Conservation (phyloP, 2,888 invertebrate genomes). For the Teleiodes luculella region DNA sequence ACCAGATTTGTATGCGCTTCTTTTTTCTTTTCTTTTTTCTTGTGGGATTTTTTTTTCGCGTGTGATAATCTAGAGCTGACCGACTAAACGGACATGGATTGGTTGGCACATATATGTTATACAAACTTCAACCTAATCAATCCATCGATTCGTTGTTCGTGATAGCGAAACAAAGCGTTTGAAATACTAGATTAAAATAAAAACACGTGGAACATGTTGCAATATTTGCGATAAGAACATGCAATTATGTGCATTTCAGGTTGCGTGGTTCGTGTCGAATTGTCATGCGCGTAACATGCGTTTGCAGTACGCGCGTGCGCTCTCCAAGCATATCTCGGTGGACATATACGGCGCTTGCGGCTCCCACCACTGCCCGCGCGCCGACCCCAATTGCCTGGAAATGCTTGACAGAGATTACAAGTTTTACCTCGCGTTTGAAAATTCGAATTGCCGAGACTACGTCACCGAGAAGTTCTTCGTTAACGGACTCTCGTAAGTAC, state of each 20-base stretch:
- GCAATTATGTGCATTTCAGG: constrained; percentile 61
- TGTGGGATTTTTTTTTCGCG: too few species aligned
- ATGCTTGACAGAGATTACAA: constrained; percentile 95
- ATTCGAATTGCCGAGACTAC: constrained; percentile 97
- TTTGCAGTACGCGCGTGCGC: constrained; percentile 90
- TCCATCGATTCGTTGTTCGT: too few species aligned
- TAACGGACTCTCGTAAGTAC: constrained; percentile 90
- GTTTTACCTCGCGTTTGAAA: constrained; percentile 98
- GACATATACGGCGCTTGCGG: constrained; percentile 97
- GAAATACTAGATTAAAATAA: too few species aligned
- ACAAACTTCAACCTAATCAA: too few species aligned
- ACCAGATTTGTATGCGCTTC: too few species aligned
- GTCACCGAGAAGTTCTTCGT: constrained; percentile 98
- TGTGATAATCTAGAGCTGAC: too few species aligned
- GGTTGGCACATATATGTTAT: too few species aligned
- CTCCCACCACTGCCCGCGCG: constrained; percentile 88
- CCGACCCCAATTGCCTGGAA: constrained; percentile 91
- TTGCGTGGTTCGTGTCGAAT: constrained; percentile 99
- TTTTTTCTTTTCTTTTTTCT: too few species aligned
- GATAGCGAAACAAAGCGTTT: too few species aligned
- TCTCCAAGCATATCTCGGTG: constrained; percentile 91
- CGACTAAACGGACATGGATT: too few species aligned
- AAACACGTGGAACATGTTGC: too few species aligned
- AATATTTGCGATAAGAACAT: too few species aligned
- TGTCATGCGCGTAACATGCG: constrained; percentile 95